A percentile compares a stretch with the other conserved stretches of the same genome.
Evolutionary conservation across 1,140 invertebrate genomes (phyloP).

Genomic region (Hesperophylax magnus): DNA sequence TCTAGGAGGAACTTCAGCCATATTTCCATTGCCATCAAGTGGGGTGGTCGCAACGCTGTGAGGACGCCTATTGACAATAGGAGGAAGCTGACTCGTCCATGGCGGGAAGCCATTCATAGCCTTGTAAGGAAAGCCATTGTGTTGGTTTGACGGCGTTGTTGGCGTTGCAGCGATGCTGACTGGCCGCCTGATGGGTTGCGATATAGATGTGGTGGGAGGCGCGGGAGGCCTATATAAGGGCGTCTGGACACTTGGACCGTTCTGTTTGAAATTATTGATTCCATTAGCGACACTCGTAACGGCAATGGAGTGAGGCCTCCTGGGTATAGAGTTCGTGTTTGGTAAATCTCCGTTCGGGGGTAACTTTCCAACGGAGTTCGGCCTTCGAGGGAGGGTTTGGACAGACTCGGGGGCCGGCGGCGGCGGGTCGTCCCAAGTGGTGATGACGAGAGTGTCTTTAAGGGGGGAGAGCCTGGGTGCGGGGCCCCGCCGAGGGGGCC

Average conservation of each 20-base stretch:
- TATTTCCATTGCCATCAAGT: slow-evolving; percentile 35
- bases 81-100: slow-evolving; percentile 40
- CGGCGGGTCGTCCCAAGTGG: slow-evolving; percentile 64
- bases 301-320: slow-evolving; percentile 53
- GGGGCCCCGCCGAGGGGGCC: slow-evolving; percentile 17
- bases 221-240: slow-evolving; percentile 49
- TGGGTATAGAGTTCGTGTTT: slow-evolving; percentile 48
- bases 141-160: slow-evolving; percentile 1
- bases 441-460: slow-evolving; percentile 54
- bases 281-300: slow-evolving; percentile 45
- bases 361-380: slow-evolving; percentile 60
- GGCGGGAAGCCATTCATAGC: slow-evolving; percentile 49
- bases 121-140: slow-evolving; percentile 48
- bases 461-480: slow-evolving; percentile 46
- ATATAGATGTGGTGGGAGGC: slow-evolving; percentile 55
- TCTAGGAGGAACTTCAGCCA: slow-evolving; percentile 11
- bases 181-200: slow-evolving; percentile 66
- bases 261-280: slow-evolving; percentile 33
- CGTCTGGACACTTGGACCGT: slow-evolving; percentile 1
- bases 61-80: slow-evolving; percentile 61
- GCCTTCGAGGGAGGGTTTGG: slow-evolving; percentile 59
- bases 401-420: slow-evolving; percentile 64
- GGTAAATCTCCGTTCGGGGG: slow-evolving; percentile 52
- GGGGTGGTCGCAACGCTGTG: slow-evolving; percentile 67
- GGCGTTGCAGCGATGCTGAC: slow-evolving; percentile 64